Conservation (phyloP, 2,113 vertebrate genomes). For the Tetraodon nigroviridis region DNA sequence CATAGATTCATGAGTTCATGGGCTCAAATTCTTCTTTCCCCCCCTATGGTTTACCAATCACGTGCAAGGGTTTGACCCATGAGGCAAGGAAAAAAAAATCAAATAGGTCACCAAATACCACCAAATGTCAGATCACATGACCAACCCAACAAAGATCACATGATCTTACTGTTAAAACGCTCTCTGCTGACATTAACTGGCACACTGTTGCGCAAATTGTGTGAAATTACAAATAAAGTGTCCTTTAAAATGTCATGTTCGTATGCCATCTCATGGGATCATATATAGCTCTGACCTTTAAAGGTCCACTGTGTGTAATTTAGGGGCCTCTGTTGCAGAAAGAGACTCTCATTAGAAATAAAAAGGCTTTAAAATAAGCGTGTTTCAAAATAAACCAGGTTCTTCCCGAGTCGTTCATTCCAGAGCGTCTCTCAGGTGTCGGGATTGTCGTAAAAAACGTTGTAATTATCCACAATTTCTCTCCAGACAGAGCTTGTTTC, state of each 20-base stretch:
- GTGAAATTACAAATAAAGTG: not conserved
- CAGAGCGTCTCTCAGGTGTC: too few species aligned
- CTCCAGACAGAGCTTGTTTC: not conserved
- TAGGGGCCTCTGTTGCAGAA: not conserved
- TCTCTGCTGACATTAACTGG: too few species aligned
- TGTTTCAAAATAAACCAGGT: not conserved
- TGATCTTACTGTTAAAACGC: not conserved
- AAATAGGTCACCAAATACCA: too few species aligned
- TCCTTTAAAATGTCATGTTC: not conserved
- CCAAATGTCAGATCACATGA: constrained; percentile 47
- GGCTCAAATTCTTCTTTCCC: too few species aligned
- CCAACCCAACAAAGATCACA: constrained; percentile 9
- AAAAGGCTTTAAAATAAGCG: too few species aligned
- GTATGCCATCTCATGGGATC: not conserved
- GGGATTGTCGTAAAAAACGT: too few species aligned
- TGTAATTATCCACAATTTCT: not conserved
- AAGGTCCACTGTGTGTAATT: not conserved
- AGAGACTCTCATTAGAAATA: too few species aligned
- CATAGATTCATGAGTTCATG: too few species aligned
- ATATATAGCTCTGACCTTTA: not conserved
- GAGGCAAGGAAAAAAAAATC: too few species aligned
- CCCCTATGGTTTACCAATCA: too few species aligned
- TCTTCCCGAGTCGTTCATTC: not conserved
- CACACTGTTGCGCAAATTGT: not conserved
- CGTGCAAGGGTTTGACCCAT: too few species aligned